Base-by-base conservation (phyloP, 2,797 vertebrate genomes). In the Acanthiza pusilla region DNA sequence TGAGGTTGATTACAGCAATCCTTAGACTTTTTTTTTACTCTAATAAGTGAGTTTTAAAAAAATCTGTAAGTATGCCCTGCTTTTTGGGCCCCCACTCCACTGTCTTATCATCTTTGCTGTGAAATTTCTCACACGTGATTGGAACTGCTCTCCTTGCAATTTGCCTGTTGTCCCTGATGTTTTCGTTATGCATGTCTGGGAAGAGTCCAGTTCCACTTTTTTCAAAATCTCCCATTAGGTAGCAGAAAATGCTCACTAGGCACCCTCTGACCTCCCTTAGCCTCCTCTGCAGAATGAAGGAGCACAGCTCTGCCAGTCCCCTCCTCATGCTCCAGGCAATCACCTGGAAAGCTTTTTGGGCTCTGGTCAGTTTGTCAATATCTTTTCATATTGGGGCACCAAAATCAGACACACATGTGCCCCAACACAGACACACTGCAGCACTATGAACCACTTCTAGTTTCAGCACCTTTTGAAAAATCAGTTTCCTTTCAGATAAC, bases 241-340 rank as follows among this genome's bases (percentile, higher is more conserved):
- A 82, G 42, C 4, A 13, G 45, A 67, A 63, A 57, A 77, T 19
- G 38, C 11, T 50, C 32, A 29, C 5, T 15, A 54, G 25, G 29
- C 22, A 84, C 3, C 7, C 29, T 5, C 7, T 57, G 32, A 40
- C 22, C 16, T 5, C 26, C 54, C 32, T 45, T 16, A n/a, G 11
- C 16, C 7, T 58, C 6, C 21, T 51, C 8, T 7, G 7, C 20
- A 26, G 57, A 75, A 55, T 0, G 17, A n/a, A 77, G 21, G 3
- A 62, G 16, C 5, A 14, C 1, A 0, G 18, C 8, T 53, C 34
- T 32, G 4, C 6, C 22, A 34, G 6, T 12, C 13, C 32, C 8
- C 15, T 53, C 29, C 45, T 62, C 17, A 48, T 0, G 1, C 2
- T 12, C 21, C 40, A 47, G 9, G 22, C 29, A 73, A 26, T 38